Evolutionary conservation across 1,140 invertebrate species (phyloP).

Genomic region (Drosophila tropicalis): DNA sequence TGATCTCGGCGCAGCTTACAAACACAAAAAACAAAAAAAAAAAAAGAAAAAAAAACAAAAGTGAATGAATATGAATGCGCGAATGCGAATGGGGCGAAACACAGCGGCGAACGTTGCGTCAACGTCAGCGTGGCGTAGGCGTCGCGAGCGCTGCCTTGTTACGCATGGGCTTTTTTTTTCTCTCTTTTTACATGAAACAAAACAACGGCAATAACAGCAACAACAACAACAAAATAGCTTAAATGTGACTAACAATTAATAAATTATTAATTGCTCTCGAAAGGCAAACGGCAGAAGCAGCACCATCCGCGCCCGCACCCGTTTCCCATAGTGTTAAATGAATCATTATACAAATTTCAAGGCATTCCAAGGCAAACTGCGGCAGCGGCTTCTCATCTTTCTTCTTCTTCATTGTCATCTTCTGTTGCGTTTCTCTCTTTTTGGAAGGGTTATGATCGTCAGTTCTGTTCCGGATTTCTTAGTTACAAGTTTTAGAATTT

Average conservation of each 20-base stretch:
- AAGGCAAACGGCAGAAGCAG: no score
- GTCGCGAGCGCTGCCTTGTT: conserved; percentile 32
- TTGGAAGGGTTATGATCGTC: conserved; percentile 16
- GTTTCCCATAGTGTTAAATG: conserved; percentile 9
- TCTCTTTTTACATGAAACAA: conserved; percentile 31
- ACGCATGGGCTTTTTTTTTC: conserved; percentile 24
- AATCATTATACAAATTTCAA: conserved; percentile 27
- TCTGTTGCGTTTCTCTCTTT: not conserved
- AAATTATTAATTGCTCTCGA: conserved; percentile 59
- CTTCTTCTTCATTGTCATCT: not conserved
- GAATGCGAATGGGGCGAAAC: conserved; percentile 50
- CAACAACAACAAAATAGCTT: conserved; percentile 50
- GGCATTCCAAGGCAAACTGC: not conserved
- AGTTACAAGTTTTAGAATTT: not conserved
- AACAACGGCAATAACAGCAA: not conserved
- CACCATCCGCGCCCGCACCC: no score
- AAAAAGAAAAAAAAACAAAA: conserved; percentile 42
- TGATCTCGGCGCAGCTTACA: conserved; percentile 62
- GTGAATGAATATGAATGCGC: conserved; percentile 66
- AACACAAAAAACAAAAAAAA: conserved; percentile 9
- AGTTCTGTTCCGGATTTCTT: not conserved
- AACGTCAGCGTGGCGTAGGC: conserved; percentile 25
- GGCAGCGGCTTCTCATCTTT: not conserved
- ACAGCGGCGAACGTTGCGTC: conserved; percentile 21
- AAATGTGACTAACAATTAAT: conserved; percentile 75